Evolutionary conservation across 2,888 invertebrate species (phyloP).

Genomic region (Meteorus colon): DNA sequence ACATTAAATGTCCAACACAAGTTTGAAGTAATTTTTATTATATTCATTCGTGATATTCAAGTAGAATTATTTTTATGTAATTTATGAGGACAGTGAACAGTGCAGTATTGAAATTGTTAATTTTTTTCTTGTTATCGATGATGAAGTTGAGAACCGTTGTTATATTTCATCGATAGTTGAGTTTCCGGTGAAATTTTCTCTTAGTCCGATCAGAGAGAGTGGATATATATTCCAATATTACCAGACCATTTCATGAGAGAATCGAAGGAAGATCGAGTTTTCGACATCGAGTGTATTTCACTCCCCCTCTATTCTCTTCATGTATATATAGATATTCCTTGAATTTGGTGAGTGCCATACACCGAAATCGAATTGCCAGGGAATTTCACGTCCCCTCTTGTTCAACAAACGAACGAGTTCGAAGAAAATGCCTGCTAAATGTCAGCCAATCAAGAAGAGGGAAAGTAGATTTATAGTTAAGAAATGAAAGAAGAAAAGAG

Average conservation of each 20-base stretch:
- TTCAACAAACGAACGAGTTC: conserved; percentile 32
- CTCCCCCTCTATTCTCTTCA: conserved; percentile 1
- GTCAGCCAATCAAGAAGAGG: conserved; percentile 53
- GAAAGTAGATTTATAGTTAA: conserved; percentile 53
- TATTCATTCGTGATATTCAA: not conserved
- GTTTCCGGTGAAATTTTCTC: conserved; percentile 46
- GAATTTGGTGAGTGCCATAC: conserved; percentile 42
- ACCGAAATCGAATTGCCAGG: conserved; percentile 48
- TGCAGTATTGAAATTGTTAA: too few relatives aligned
- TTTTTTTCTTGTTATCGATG: not conserved
- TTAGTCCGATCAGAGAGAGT: conserved; percentile 32
- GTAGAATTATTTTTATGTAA: too few relatives aligned
- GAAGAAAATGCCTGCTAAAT: conserved; percentile 48
- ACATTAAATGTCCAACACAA: not conserved
- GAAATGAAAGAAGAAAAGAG: conserved; percentile 42
- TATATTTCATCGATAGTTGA: conserved; percentile 25
- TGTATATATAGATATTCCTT: conserved; percentile 1
- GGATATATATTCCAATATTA: conserved; percentile 46
- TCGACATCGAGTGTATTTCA: conserved; percentile 35
- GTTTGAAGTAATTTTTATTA: not conserved
- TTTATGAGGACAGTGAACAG: too few relatives aligned
- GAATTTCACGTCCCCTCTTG: conserved; percentile 42
- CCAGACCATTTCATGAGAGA: conserved; percentile 49
- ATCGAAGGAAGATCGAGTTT: conserved; percentile 51
- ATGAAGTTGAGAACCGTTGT: conserved; percentile 34